Base-by-base conservation (phyloP, 1,140 invertebrate genomes). In the Ceratitis capitata region DNA sequence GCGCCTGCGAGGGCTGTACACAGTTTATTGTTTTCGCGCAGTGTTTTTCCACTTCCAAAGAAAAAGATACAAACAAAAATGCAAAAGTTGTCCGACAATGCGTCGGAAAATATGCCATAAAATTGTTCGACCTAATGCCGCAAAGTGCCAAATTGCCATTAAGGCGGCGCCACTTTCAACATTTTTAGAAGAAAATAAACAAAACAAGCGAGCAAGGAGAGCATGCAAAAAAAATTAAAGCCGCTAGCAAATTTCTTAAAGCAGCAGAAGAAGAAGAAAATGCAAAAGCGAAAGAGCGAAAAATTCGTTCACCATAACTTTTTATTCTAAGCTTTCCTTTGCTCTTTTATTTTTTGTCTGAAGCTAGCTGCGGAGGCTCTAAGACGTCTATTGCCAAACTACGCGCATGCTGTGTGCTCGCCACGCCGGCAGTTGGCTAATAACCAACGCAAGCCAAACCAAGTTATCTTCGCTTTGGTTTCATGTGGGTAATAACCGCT, bases 121-220 rank as follows among this genome's bases (percentile, higher is more conserved):
- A 64, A 23, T 49, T 23, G 51, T 23, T 26, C 29, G 29, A 29
- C 9, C 58, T 29, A 64, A 64, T 64, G 58, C 26, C 58, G 58
- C 58, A 64, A 64, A 64, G 58, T 64, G 58, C 58, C 58, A 64
- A 64, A 64, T 64, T 64, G 58, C 58, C 29, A 64, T 64, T 64
- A 29, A 12, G 9, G 7, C 58, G 58, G 58, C 58, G 58, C 58
- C 58, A 64, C 58, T 32, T 64, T 16, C 23, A 5, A 64, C 58
- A 64, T 32, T 23, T 12, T 32, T 64, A 23, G 58, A 7, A 23
- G 9, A 23, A 29, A 10, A 64, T 23, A 64, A 23, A 64, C 9
- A 49, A 49, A 49, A 29, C 3, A 32, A 23, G 32, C 23, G 1
- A 23, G 23, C 53, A 58, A 9, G n/a, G n/a, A n/a, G 26, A 58